These are phyloP conservation scores for Acinonyx jubatus DNA, from an alignment of 2,113 vertebrate genomes.

Conservation along the genomic window DNA sequence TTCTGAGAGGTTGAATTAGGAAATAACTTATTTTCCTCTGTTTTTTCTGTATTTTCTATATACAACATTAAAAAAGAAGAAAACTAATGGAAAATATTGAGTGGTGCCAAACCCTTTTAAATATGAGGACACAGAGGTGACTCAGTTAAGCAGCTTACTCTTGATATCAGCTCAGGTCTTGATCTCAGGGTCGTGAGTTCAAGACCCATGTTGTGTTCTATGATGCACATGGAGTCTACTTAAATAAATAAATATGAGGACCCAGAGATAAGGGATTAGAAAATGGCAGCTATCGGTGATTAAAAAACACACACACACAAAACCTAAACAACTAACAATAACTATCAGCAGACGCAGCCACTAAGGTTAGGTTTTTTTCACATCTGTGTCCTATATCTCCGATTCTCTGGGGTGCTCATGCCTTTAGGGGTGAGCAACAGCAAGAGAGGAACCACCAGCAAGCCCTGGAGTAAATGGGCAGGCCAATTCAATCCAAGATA, in stretches of 20 bases:
- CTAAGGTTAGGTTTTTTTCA: background rate
- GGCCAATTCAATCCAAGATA: background rate
- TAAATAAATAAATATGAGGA: background rate
- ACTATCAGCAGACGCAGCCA: background rate
- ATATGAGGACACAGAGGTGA: background rate
- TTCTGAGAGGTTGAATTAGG: background rate
- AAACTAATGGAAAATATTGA: background rate
- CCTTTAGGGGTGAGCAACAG: background rate
- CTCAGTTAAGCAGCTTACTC: too few relatives aligned
- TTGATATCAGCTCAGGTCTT: too few relatives aligned
- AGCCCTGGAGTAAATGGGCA: background rate
- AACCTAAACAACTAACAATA: background rate
- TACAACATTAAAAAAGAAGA: background rate
- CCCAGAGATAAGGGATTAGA: background rate
- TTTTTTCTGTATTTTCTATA: background rate
- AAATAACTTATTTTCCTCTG: background rate
- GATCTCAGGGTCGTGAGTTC: too few relatives aligned
- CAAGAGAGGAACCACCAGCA: background rate
- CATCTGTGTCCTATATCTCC: background rate
- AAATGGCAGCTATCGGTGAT: background rate
- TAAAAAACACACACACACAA: background rate
- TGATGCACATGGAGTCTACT: too few relatives aligned
- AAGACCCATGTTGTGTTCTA: too few relatives aligned
- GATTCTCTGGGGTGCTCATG: background rate
- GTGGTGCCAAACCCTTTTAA: background rate